Conservation (phyloP, 1,140 invertebrate genomes). For the Tribolium castaneum region DNA sequence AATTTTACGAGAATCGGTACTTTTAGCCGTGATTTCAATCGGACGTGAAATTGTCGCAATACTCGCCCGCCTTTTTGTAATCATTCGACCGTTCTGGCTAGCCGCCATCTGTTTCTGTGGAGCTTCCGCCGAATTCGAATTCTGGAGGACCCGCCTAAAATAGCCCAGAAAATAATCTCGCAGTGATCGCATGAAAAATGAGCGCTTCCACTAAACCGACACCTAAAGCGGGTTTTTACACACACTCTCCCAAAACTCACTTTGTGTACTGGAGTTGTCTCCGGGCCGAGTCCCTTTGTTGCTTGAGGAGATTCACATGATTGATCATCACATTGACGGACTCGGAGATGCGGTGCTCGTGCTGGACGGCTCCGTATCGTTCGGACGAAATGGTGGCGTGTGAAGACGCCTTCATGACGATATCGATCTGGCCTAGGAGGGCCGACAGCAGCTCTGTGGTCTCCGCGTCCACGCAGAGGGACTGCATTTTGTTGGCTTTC, state of each 20-base stretch:
- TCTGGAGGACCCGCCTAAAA: constrained; percentile 59
- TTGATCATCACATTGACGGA: constrained; percentile 61
- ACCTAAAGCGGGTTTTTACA: neutral
- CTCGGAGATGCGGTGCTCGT: constrained; percentile 60
- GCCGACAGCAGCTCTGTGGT: constrained; percentile 58
- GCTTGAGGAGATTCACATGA: constrained; percentile 60
- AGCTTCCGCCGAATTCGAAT: constrained; percentile 35
- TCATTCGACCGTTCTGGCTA: constrained; percentile 35
- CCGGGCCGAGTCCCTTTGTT: constrained; percentile 60
- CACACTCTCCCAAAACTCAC: constrained; percentile 50
- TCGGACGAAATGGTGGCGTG: constrained; percentile 58
- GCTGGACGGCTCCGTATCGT: constrained; percentile 62
- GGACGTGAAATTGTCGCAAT: constrained; percentile 58
- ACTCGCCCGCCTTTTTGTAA: constrained; percentile 58
- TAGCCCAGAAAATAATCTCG: constrained; percentile 11
- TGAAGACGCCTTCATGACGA: constrained; percentile 57
- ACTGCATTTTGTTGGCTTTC: constrained; percentile 56
- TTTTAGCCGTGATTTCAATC: constrained; percentile 15
- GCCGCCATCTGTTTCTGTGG: constrained; percentile 32
- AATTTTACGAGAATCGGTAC: constrained; percentile 49
- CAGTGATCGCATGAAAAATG: constrained; percentile 4
- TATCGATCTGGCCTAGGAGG: constrained; percentile 57
- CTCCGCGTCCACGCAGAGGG: constrained; percentile 60
- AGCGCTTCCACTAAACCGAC: neutral
- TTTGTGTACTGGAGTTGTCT: constrained; percentile 62